Evolutionary conservation across 1,140 invertebrate species (phyloP).

Genomic region (Andricus grossulariae): DNA sequence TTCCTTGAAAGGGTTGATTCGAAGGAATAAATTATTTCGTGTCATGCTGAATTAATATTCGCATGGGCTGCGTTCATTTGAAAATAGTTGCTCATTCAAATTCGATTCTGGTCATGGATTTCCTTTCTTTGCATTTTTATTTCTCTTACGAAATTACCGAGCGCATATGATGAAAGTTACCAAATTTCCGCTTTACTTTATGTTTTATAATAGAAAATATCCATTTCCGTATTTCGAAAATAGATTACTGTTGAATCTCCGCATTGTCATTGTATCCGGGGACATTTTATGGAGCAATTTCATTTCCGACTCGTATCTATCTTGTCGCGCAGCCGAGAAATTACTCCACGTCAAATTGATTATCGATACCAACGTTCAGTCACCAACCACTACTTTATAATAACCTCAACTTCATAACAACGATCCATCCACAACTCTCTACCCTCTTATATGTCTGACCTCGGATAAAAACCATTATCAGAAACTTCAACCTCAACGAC

Average conservation of each 20-base stretch:
- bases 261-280: slow-evolving; percentile 13
- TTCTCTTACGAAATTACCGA: neutral
- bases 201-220: slow-evolving; percentile 3
- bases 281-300: slow-evolving; percentile 25
- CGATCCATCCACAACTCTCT: neutral
- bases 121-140: neutral
- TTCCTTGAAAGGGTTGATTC: neutral
- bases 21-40: neutral
- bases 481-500: no score
- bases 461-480: no score
- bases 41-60: neutral
- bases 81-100: neutral
- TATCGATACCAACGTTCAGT: slow-evolving; percentile 34
- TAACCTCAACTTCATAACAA: slow-evolving; percentile 9
- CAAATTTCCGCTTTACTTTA: neutral
- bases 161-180: neutral
- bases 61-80: neutral
- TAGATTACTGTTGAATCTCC: neutral
- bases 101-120: neutral
- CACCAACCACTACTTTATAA: neutral
- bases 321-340: slow-evolving; percentile 21
- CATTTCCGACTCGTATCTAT: slow-evolving; percentile 36
- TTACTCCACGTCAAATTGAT: slow-evolving; percentile 41
- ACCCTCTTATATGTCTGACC: neutral
- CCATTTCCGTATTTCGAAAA: slow-evolving; percentile 4